These are phyloP conservation scores for Neocloeon triangulifer DNA, from an alignment of 1,140 invertebrate genomes.

Conservation along the genomic window DNA sequence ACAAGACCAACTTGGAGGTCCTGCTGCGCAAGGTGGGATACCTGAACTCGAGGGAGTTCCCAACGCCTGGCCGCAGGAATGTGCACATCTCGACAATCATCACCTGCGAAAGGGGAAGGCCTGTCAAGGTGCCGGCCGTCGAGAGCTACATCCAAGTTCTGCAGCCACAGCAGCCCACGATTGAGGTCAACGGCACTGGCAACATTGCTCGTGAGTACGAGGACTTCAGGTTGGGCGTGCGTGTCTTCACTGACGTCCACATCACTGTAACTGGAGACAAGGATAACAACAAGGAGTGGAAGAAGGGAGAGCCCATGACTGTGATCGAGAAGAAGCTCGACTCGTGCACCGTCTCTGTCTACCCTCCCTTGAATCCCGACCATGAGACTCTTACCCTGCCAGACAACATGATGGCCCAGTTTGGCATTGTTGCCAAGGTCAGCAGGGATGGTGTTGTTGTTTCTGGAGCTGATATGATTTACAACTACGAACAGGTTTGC, in stretches of 20 bases:
- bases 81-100: conserved; percentile 61
- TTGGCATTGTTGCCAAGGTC: conserved; percentile 50
- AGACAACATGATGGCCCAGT: conserved; percentile 41
- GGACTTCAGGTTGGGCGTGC: conserved; percentile 58
- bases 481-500: conserved; percentile 54
- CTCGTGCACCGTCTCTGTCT: conserved; percentile 75
- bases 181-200: conserved; percentile 57
- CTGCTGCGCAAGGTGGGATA: conserved; percentile 74
- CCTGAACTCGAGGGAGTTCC: conserved; percentile 69
- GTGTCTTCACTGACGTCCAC: conserved; percentile 59
- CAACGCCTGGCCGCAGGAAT: conserved; percentile 76
- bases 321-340: conserved; percentile 37
- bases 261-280: conserved; percentile 33
- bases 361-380: conserved; percentile 82
- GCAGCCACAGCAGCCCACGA: conserved; percentile 59
- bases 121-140: conserved; percentile 43
- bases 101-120: conserved; percentile 44
- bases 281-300: conserved; percentile 11
- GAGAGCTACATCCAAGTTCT: conserved; percentile 73
- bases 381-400: conserved; percentile 68
- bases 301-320: conserved; percentile 12
- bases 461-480: conserved; percentile 59
- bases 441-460: conserved; percentile 65
- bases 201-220: conserved; percentile 67
- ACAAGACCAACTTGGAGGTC: conserved; percentile 69